Conservation (phyloP, 2,888 invertebrate genomes). For the Ernsta delagoae region DNA sequence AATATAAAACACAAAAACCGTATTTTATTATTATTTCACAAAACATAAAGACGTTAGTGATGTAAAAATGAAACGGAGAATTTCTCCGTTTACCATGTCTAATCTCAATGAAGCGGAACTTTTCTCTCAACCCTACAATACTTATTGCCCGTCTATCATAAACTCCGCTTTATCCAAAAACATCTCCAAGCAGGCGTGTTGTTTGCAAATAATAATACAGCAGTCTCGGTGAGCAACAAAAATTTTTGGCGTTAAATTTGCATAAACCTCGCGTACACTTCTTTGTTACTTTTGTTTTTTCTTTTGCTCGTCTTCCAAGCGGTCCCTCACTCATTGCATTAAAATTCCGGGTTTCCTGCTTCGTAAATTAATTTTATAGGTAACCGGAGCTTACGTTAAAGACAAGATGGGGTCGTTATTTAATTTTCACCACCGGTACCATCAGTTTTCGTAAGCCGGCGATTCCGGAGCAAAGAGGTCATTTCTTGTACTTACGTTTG, state of each 20-base stretch:
- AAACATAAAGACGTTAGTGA: neutral
- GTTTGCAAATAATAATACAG: slow-evolving; percentile 78
- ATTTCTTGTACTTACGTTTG: slow-evolving; percentile 7
- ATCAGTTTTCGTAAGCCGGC: slow-evolving; percentile 17
- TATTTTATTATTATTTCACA: no score
- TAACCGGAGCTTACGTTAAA: slow-evolving; percentile 40
- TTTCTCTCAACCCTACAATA: slow-evolving; percentile 45
- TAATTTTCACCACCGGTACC: slow-evolving; percentile 34
- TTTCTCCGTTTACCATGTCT: neutral
- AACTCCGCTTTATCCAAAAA: slow-evolving; percentile 50
- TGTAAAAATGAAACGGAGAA: neutral
- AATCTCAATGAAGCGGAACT: slow-evolving; percentile 21
- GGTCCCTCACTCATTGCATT: slow-evolving; percentile 64
- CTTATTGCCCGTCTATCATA: slow-evolving; percentile 50
- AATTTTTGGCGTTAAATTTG: slow-evolving; percentile 75
- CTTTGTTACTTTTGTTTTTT: slow-evolving; percentile 61
- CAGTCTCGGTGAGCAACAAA: slow-evolving; percentile 69
- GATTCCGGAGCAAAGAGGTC: slow-evolving; percentile 10
- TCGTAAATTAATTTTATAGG: slow-evolving; percentile 43
- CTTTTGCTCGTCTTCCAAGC: slow-evolving; percentile 66
- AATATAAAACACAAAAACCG: no score
- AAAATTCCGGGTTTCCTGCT: slow-evolving; percentile 47
- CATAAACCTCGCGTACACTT: slow-evolving; percentile 77
- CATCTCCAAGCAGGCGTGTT: slow-evolving; percentile 60
- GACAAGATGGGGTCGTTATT: slow-evolving; percentile 37